phyloP scores from a whole-genome alignment of 2,797 vertebrate genomes.

The Sciaenops ocellatus region DNA sequence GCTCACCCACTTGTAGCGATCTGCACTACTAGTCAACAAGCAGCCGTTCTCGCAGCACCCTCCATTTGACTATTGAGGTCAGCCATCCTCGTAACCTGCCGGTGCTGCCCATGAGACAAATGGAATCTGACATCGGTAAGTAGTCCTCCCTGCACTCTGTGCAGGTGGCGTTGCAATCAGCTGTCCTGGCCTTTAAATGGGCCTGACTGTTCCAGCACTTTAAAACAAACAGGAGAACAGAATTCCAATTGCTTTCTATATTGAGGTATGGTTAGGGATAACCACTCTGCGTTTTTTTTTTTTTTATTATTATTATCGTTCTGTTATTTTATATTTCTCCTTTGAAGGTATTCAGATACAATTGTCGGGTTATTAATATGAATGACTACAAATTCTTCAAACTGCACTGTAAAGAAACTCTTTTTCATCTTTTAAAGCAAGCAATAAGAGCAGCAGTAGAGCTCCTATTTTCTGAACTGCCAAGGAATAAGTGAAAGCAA shows the following conservation, averaged over 20 bases:
- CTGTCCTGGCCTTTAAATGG: conserved; percentile 65
- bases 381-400: conserved; percentile 29
- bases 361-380: conserved; percentile 32
- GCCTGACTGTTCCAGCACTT: conserved; percentile 52
- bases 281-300: conserved; percentile 46
- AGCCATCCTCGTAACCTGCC: conserved; percentile 54
- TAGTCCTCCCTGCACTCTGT: conserved; percentile 44
- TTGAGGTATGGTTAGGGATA: conserved; percentile 17
- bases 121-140: conserved; percentile 71
- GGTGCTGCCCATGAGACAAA: conserved; percentile 59
- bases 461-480: conserved; percentile 43
- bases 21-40: conserved; percentile 56
- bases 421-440: conserved; percentile 17
- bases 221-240: conserved; percentile 59
- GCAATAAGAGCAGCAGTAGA: conserved; percentile 17
- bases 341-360: conserved; percentile 7
- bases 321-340: conserved; percentile 7
- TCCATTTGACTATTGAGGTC: conserved; percentile 69
- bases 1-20: conserved; percentile 61
- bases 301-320: conserved; percentile 29
- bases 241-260: conserved; percentile 59
- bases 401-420: conserved; percentile 13
- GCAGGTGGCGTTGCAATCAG: conserved; percentile 69
- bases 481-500: conserved; percentile 53
- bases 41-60: conserved; percentile 43